Evolutionary conservation across 2,888 invertebrate genomes (phyloP).

Genomic region (Nomada fucata): DNA sequence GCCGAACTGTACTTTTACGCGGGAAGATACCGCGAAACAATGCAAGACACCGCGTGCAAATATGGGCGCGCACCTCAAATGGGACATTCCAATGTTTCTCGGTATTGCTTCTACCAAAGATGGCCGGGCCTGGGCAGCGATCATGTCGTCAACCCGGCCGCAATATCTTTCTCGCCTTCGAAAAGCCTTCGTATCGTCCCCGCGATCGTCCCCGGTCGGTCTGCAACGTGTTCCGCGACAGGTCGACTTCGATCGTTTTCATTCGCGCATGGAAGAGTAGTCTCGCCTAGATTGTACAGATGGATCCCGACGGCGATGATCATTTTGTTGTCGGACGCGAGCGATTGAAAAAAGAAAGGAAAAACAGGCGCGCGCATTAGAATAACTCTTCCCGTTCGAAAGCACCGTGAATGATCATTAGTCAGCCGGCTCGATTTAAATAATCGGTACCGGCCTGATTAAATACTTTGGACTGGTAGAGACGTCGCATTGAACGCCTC

Average conservation of each 20-base stretch:
- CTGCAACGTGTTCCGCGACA: too few species aligned
- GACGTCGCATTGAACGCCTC: neutral
- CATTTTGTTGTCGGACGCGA: neutral
- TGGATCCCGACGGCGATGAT: neutral
- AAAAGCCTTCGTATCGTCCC: constrained; percentile 25
- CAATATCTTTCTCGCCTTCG: constrained; percentile 51
- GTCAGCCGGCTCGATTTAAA: constrained; percentile 27
- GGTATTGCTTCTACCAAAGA: constrained; percentile 79
- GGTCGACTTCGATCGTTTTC: neutral
- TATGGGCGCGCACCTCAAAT: constrained; percentile 83
- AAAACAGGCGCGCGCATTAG: constrained; percentile 13
- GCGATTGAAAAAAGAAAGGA: neutral
- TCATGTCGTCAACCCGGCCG: constrained; percentile 57
- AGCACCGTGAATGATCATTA: constrained; percentile 29
- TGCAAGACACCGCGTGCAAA: constrained; percentile 81
- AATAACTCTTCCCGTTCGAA: constrained; percentile 37
- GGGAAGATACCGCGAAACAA: constrained; percentile 82
- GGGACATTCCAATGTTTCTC: constrained; percentile 83
- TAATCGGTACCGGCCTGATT: constrained; percentile 13
- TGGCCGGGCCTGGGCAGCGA: constrained; percentile 64
- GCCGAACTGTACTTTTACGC: constrained; percentile 78
- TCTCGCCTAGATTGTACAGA: neutral
- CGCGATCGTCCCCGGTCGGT: too few species aligned
- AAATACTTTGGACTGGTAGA: neutral
- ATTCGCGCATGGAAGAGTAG: too few species aligned